Percentiles rank a stretch among this genome's conserved stretches.
phyloP scores from a whole-genome alignment of 2,797 vertebrate species.

The Lacerta agilis region DNA sequence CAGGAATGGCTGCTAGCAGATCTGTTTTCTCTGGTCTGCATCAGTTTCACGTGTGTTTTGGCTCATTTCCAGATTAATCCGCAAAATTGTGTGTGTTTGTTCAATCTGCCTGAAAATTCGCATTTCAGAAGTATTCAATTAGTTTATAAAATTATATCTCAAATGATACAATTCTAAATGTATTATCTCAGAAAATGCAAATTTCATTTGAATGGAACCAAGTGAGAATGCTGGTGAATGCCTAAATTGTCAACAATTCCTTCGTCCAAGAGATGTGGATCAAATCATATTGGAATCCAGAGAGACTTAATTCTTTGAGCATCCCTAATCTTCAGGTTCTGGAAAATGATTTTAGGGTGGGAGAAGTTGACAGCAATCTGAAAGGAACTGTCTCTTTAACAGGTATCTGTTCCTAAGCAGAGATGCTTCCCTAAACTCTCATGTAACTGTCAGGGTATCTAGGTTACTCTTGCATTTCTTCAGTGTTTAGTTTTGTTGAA shows the following conservation, averaged over 20 bases:
- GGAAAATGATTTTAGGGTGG: background rate
- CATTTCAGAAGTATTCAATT: too few relatives aligned
- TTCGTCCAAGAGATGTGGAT: background rate
- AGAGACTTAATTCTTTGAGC: background rate
- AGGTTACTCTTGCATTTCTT: constrained; percentile 19
- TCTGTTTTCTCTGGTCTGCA: too few relatives aligned
- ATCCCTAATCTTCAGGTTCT: background rate
- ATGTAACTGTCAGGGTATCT: background rate
- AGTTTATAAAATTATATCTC: background rate
- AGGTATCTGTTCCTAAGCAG: background rate
- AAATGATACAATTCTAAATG: background rate
- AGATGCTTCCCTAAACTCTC: background rate
- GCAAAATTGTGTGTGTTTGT: too few relatives aligned
- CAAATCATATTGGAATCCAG: background rate
- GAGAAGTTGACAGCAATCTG: too few relatives aligned
- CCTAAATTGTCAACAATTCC: too few relatives aligned
- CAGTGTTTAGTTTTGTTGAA: background rate
- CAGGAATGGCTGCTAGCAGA: background rate
- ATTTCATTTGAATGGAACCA: too few relatives aligned
- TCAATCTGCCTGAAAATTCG: background rate
- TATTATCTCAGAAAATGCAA: background rate
- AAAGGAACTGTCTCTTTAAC: background rate
- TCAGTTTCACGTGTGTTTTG: too few relatives aligned
- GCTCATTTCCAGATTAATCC: too few relatives aligned
- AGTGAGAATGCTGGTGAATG: too few relatives aligned